Evolutionary conservation across 1,140 invertebrate species (phyloP).

Genomic region (Rhyzopertha dominica): DNA sequence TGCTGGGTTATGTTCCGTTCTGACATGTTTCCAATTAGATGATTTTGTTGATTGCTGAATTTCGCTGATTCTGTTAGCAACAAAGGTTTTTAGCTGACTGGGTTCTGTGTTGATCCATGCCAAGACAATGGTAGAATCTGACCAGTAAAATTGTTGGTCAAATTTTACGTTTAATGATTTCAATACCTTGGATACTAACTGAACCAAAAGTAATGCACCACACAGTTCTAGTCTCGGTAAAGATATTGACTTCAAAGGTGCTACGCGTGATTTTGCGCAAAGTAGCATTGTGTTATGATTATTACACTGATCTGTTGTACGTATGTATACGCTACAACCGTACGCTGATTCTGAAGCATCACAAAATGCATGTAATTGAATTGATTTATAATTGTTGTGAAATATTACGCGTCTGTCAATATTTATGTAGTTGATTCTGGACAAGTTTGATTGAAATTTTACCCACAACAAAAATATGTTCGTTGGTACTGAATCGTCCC

Average conservation of each 20-base stretch:
- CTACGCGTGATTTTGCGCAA: constrained; percentile 12
- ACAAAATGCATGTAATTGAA: constrained; percentile 7
- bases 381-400: constrained; percentile 4
- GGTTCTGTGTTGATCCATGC: constrained; percentile 16
- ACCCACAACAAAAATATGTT: not conserved
- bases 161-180: too few relatives aligned
- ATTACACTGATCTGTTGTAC: constrained; percentile 6
- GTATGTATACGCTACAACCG: not conserved
- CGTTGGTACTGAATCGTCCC: too few relatives aligned
- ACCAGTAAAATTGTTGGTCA: constrained; percentile 1
- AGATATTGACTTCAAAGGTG: constrained; percentile 3
- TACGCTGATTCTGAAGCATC: constrained; percentile 5
- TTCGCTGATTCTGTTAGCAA: constrained; percentile 38
- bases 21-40: constrained; percentile 14
- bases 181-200: constrained; percentile 1
- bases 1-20: constrained; percentile 38
- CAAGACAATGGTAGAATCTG: constrained; percentile 20
- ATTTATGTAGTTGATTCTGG: not conserved
- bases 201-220: constrained; percentile 6
- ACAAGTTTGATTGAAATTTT: constrained; percentile 1
- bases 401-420: constrained; percentile 4
- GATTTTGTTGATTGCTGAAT: constrained; percentile 40
- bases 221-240: constrained; percentile 1
- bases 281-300: constrained; percentile 6
- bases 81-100: constrained; percentile 26